Evolutionary conservation across 1,140 invertebrate genomes (phyloP).

Genomic region (Pogonomyrmex californicus): DNA sequence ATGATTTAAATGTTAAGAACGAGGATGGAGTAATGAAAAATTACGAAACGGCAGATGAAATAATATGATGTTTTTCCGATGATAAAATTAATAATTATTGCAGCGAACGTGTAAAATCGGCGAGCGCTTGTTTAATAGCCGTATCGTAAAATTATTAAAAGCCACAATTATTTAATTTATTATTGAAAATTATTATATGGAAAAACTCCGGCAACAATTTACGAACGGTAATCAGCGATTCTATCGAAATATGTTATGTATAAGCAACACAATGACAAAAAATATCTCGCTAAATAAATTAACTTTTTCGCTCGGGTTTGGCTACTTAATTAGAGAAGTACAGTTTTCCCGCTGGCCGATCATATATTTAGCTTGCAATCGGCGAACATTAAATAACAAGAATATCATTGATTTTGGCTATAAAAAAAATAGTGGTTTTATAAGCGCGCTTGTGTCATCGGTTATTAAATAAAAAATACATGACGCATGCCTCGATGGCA

Average conservation of each 20-base stretch:
- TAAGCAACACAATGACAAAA: not conserved
- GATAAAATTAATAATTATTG: conserved; percentile 25
- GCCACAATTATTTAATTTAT: conserved; percentile 21
- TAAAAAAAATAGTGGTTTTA: conserved; percentile 37
- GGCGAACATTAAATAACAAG: conserved; percentile 30
- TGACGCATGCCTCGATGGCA: conserved; percentile 33
- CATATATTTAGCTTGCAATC: not conserved
- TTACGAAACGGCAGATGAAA: not conserved
- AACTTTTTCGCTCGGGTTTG: not conserved
- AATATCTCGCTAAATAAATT: not conserved
- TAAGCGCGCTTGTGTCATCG: conserved; percentile 31
- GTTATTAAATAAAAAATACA: conserved; percentile 45
- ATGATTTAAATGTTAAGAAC: not conserved
- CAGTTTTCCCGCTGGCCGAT: not conserved
- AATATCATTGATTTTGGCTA: conserved; percentile 49
- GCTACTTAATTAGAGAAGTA: not conserved
- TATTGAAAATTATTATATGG: conserved; percentile 1
- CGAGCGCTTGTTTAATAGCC: not conserved
- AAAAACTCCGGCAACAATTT: not conserved
- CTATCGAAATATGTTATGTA: not conserved
- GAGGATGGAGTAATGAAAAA: not conserved
- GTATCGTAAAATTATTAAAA: conserved; percentile 19
- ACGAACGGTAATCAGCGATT: not conserved
- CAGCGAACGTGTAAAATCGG: not conserved
- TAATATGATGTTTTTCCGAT: not conserved